A percentile compares a stretch with the other conserved stretches of the same genome.
Evolutionary conservation across 1,140 invertebrate genomes (phyloP).

Genomic region (Drosophila bifasciata): DNA sequence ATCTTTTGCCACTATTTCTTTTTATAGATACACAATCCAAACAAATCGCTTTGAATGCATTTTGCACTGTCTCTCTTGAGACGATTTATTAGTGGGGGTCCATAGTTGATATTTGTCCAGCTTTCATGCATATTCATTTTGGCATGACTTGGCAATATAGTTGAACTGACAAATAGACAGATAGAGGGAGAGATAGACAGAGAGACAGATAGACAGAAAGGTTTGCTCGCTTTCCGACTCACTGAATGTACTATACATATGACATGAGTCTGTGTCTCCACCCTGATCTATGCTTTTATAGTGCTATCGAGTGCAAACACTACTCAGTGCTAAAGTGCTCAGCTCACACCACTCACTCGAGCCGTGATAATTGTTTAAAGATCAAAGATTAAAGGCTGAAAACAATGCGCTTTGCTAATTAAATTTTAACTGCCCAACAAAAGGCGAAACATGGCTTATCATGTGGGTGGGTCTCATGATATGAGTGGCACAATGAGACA

Average conservation of each 20-base stretch:
- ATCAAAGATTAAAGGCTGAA: constrained; percentile 54
- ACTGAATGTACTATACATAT: no score
- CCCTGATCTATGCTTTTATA: constrained; percentile 34
- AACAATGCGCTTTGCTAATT: constrained; percentile 65
- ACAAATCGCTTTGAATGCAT: constrained; percentile 61
- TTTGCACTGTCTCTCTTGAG: constrained; percentile 54
- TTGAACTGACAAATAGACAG: constrained; percentile 20
- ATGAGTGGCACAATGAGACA: constrained; percentile 29
- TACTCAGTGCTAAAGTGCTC: constrained; percentile 31
- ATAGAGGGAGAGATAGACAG: no score
- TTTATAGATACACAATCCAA: constrained; percentile 51
- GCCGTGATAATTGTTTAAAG: constrained; percentile 50
- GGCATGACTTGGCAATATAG: constrained; percentile 61
- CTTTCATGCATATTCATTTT: constrained; percentile 73
- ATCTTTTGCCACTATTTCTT: constrained; percentile 13
- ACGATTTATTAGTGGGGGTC: neutral
- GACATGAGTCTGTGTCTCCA: neutral
- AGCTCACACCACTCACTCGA: constrained; percentile 33
- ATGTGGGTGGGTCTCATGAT: constrained; percentile 15
- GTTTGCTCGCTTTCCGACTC: neutral
- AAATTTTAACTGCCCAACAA: constrained; percentile 57
- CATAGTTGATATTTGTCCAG: constrained; percentile 53
- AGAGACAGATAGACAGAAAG: no score
- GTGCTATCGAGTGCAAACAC: constrained; percentile 38
- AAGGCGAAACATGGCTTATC: constrained; percentile 37